Evolutionary conservation across 2,797 vertebrate genomes (phyloP), one percentile per base, ranked within the genome.

Genomic region (Toxotes lorentzi): DNA sequence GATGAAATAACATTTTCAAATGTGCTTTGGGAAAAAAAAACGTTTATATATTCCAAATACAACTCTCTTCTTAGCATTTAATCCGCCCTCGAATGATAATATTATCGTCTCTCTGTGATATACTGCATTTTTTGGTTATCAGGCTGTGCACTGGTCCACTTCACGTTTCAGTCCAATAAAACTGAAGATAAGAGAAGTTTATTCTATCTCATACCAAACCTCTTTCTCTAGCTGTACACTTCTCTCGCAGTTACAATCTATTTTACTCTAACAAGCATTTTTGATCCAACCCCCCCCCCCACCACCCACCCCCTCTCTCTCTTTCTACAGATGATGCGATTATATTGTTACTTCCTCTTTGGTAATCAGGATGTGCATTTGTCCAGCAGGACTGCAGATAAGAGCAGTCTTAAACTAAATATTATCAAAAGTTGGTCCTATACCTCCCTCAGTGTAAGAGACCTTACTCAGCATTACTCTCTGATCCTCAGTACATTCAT

Each of bases 301-400:
- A 14, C 51, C 16, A 11, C 11, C 21, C 35, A 9, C 17, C 7
- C 24, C 23, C 35, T 58, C 19, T 13, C 32, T 32, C 30, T 68
- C 41, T 58, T 65, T 57, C 68, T 41, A 69, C 6, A 82, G 79
- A 85, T 88, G 81, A 86, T 84, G 59, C 83, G 79, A 88, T 92
- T 81, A 88, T 64, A 70, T 68, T 73, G 70, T 77, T 76, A 76
- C 89, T 92, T 93, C 91, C 92, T 91, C 84, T 91, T 89, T 89
- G 61, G 81, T 92, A 85, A 91, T 91, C 83, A 88, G 81, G 76
- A 84, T 88, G 86, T 84, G 83, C 43, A 51, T 78, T 82, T n/a
- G 23, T 76, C 50, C 43, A 79, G 61, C 85, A 76, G 54, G 70
- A 63, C 76, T 58, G 77, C 84, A 84, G 80, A 92, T 91, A 89